Base-by-base conservation (phyloP, 2,797 vertebrate genomes). In the Sphenodon punctatus region DNA sequence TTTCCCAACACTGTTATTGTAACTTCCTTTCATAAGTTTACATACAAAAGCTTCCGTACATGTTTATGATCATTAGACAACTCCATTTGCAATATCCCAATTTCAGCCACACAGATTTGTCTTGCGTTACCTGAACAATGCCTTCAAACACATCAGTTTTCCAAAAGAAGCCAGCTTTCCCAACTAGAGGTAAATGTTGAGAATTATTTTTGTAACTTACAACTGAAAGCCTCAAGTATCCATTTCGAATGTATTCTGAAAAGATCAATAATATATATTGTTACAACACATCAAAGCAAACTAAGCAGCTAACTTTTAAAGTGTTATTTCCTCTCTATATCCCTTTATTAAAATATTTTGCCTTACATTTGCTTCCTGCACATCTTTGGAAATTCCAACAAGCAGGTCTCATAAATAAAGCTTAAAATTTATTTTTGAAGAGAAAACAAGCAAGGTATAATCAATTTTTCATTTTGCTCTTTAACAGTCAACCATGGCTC, bases 151-250 rank as follows among this genome's bases (percentile, higher is more conserved):
- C 80, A 58, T 95, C 94, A 41, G 96, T 97, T 80, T 81, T 94
- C 98, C 98, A 99, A 73, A 94, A 94, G 79, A 99, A 92, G 45
- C 87, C 90, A 83, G 97, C 71, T 67, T 88, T 95, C 55, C 96
- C 96, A 86, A 82, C 75, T 70, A 98, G 86, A 85, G 94, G 93
- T 2, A 91, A 84, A 73, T 97, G 97, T 68, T 96, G 94, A 1
- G 80, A 93, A 59, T 82, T 85, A 64, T 96, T 93, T 38, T 94
- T 89, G 51, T 93, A 90, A 78, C 86, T 95, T 86, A 99, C 94
- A 73, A 94, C 97, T 10, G 78, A 85, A 55, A 99, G 89, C 81
- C 77, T 95, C 82, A 98, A 82, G 39, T 95, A 95, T 51, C 96
- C 97, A 42, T 97, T 91, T 73, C 83, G 85, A 90, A 98, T 96